A percentile compares a stretch with the other conserved stretches of the same genome.
phyloP scores from a whole-genome alignment of 1,140 invertebrate genomes.

The Lepidostoma basale region DNA sequence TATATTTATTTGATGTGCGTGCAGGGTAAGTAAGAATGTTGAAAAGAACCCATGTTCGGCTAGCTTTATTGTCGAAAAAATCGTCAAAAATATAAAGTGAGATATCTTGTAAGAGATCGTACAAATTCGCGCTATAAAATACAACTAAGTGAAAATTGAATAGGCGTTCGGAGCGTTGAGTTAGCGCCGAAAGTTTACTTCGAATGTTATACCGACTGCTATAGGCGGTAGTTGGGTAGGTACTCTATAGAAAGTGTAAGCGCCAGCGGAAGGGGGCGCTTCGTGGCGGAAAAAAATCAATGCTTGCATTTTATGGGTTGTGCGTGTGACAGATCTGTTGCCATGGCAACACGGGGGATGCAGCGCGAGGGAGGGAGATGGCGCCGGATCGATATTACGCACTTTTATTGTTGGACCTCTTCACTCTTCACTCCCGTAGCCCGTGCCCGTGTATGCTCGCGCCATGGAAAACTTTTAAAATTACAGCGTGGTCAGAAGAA shows the following conservation, averaged over 20 bases:
- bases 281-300: conserved; percentile 43
- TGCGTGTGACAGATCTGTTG: conserved; percentile 46
- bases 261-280: conserved; percentile 3
- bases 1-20: no score
- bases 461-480: conserved; percentile 25
- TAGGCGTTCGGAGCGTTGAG: neutral
- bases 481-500: conserved; percentile 10
- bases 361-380: conserved; percentile 24
- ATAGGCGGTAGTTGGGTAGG: no score
- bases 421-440: conserved; percentile 11
- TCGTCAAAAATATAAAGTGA: no score
- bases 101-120: no score
- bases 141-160: no score
- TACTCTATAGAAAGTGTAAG: conserved; percentile 27
- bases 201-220: conserved; percentile 16
- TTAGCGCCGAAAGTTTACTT: conserved; percentile 18
- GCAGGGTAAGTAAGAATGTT: no score
- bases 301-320: conserved; percentile 47
- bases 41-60: no score
- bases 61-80: no score
- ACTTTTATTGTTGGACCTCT: conserved; percentile 43
- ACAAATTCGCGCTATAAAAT: no score
- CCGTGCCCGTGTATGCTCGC: neutral
- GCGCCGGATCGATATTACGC: conserved; percentile 46
- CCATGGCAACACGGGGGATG: conserved; percentile 42